Conservation (phyloP, 2,797 vertebrate genomes). For the Lutjanus argentimaculatus region DNA sequence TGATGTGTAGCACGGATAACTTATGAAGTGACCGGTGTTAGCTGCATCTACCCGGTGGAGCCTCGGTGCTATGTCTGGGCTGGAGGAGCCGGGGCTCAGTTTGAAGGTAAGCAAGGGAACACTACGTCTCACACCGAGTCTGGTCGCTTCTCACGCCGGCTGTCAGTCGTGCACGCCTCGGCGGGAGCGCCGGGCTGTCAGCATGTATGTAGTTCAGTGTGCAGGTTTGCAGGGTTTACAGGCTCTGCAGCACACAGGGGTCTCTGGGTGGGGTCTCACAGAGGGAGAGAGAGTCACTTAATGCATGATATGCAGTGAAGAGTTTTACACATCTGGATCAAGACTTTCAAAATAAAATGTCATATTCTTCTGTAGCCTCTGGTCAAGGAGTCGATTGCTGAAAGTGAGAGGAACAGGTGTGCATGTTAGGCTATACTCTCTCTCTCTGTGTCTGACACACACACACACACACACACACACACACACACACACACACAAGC, state of each 20-base stretch:
- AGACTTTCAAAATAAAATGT: slow-evolving; percentile 2
- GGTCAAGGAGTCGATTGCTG: not conserved
- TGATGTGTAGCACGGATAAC: slow-evolving; percentile 33
- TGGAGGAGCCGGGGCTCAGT: slow-evolving; percentile 21
- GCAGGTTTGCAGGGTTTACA: slow-evolving; percentile 21
- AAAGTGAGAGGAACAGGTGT: slow-evolving; percentile 32
- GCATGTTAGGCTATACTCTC: not conserved
- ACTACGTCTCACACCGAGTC: rapidly evolving
- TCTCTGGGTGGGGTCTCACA: slow-evolving; percentile 54
- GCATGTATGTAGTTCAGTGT: not conserved
- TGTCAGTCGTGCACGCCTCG: not conserved
- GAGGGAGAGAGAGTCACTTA: not conserved
- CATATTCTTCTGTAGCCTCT: not conserved
- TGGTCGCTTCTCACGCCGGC: not conserved
- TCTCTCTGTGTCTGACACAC: not conserved
- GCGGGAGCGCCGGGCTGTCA: slow-evolving; percentile 12
- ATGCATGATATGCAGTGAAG: not conserved
- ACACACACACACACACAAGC: too few species aligned
- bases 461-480: not conserved
- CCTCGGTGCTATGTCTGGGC: not conserved
- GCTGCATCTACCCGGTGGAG: slow-evolving; percentile 36
- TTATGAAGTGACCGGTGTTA: slow-evolving; percentile 55
- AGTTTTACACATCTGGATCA: slow-evolving; percentile 32
- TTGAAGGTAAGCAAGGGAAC: slow-evolving; percentile 54
- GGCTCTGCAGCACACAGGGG: slow-evolving; percentile 36